Conservation (phyloP, 2,113 vertebrate genomes). For the Casuarius casuarius region DNA sequence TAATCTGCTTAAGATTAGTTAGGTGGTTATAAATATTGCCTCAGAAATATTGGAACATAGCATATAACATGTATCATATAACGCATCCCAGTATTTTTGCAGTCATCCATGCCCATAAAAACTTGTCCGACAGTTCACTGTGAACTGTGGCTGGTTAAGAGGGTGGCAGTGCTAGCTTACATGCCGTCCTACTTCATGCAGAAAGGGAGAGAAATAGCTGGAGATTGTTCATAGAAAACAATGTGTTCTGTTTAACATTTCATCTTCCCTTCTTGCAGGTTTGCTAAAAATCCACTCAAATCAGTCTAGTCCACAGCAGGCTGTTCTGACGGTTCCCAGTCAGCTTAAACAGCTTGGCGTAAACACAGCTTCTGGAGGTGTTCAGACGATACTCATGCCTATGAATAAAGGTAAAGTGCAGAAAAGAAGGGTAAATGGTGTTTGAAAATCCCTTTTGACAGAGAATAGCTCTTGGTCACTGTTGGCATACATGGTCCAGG, state of each 20-base stretch:
- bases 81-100: background rate
- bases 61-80: background rate
- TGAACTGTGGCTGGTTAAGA: constrained; percentile 2
- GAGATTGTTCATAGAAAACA: constrained; percentile 13
- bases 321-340: constrained; percentile 92
- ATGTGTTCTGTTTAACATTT: constrained; percentile 63
- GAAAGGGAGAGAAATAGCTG: constrained; percentile 48
- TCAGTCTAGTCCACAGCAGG: constrained; percentile 89
- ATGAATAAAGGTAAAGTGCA: constrained; percentile 88
- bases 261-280: constrained; percentile 78
- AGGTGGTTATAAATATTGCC: background rate
- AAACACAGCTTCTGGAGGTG: constrained; percentile 80
- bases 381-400: constrained; percentile 94
- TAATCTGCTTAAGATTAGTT: background rate
- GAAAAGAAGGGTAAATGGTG: constrained; percentile 50
- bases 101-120: background rate
- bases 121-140: background rate
- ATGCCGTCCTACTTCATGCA: background rate
- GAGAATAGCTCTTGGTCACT: constrained; percentile 44
- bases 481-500: background rate
- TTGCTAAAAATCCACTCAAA: constrained; percentile 94
- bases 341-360: constrained; percentile 93
- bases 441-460: constrained; percentile 56
- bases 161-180: background rate
- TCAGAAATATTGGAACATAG: background rate